These are phyloP conservation scores for Melanostoma mellinum DNA, from an alignment of 2,888 invertebrate genomes.

Conservation along the genomic window DNA sequence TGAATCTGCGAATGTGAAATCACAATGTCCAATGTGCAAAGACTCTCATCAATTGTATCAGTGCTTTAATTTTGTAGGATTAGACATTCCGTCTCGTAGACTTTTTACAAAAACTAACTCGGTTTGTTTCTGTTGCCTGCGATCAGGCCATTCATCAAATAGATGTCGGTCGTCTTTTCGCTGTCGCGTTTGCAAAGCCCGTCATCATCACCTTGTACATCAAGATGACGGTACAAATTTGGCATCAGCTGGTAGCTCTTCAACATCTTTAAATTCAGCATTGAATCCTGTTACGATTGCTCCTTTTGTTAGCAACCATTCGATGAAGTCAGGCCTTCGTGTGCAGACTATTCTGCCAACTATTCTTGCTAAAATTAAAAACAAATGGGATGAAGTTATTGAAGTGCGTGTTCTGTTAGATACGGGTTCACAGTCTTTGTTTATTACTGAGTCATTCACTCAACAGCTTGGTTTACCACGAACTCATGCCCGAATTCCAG, in stretches of 20 bases:
- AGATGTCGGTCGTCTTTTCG: slow-evolving; percentile 23
- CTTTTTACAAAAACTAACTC: neutral
- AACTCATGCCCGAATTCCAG: slow-evolving; percentile 8
- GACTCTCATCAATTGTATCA: neutral
- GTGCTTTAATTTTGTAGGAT: slow-evolving; percentile 8
- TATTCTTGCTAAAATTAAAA: slow-evolving; percentile 6
- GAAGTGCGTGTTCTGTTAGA: slow-evolving; percentile 5
- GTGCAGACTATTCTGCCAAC: slow-evolving; percentile 12
- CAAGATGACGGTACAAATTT: neutral
- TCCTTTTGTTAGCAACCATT: slow-evolving; percentile 13
- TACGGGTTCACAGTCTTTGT: slow-evolving; percentile 10
- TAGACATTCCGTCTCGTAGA: slow-evolving; percentile 20
- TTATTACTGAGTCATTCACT: neutral
- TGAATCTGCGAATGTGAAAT: neutral
- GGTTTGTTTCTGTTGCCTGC: neutral
- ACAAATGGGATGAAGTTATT: neutral
- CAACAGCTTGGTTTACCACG: neutral
- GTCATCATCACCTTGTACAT: slow-evolving; percentile 21
- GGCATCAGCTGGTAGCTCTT: neutral
- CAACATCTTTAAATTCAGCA: neutral
- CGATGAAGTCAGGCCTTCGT: neutral
- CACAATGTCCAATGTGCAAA: slow-evolving; percentile 17
- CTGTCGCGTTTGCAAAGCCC: slow-evolving; percentile 16
- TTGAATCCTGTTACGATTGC: neutral
- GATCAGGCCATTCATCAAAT: neutral